A percentile compares a stretch with the other conserved stretches of the same genome.
Evolutionary conservation across 2,797 vertebrate species (phyloP).

Genomic region (Gallinago stenura): DNA sequence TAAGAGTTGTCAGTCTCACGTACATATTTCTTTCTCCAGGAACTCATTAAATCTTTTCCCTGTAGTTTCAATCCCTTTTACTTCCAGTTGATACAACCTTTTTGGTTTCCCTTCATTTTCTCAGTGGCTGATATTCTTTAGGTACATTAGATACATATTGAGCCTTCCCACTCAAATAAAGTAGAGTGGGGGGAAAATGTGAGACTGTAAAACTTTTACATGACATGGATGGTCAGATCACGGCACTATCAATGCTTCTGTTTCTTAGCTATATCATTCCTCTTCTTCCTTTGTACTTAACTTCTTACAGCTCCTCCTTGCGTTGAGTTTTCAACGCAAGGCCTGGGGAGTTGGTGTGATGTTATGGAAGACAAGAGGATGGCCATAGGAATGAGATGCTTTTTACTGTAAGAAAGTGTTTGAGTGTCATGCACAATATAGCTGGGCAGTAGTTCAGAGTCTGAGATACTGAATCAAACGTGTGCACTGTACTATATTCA

Average conservation of each 20-base stretch:
- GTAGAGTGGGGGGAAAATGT: neutral
- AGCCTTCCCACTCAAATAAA: neutral
- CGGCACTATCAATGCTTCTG: neutral
- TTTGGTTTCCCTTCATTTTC: neutral
- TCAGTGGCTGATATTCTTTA: neutral
- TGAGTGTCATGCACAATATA: neutral
- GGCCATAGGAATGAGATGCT: neutral
- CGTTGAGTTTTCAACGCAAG: neutral
- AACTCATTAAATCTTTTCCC: constrained; percentile 11
- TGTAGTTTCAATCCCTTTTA: neutral
- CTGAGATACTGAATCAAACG: neutral
- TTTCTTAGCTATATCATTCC: neutral
- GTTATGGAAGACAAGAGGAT: neutral
- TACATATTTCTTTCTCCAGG: neutral
- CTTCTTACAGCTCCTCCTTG: neutral
- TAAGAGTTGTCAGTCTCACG: neutral
- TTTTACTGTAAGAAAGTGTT: neutral
- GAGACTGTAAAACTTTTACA: neutral
- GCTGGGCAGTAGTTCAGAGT: neutral
- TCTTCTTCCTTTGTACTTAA: neutral
- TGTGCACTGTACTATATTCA: neutral
- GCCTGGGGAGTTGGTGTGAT: neutral
- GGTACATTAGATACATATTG: neutral
- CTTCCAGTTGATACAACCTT: neutral
- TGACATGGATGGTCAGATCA: neutral